Evolutionary conservation across 2,797 vertebrate species (phyloP).

Genomic region (Yasuhikotakia modesta): DNA sequence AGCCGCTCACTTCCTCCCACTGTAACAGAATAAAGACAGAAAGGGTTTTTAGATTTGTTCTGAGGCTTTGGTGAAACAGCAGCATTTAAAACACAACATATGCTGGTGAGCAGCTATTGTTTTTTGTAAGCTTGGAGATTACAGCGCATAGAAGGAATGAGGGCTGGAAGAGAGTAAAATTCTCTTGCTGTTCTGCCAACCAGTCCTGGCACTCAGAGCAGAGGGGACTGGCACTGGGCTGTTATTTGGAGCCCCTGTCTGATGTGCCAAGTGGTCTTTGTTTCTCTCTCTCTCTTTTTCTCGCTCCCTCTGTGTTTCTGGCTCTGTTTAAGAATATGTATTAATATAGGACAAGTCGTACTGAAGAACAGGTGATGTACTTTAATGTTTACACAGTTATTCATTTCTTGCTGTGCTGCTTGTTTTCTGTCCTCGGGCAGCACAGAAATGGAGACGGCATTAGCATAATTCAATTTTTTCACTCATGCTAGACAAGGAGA

Average conservation of each 20-base stretch:
- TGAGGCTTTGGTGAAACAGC: not conserved
- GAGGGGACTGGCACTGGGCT: slow-evolving; percentile 30
- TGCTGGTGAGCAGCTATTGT: not conserved
- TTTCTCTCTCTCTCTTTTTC: slow-evolving; percentile 13
- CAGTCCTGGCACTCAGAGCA: slow-evolving; percentile 40
- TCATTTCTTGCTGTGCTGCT: slow-evolving; percentile 45
- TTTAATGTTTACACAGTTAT: slow-evolving; percentile 39
- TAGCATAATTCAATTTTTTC: slow-evolving; percentile 29
- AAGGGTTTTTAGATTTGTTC: not conserved
- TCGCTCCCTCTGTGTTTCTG: not conserved
- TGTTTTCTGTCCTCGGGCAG: slow-evolving; percentile 36
- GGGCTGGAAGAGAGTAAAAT: slow-evolving; percentile 52
- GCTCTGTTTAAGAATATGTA: slow-evolving; percentile 22
- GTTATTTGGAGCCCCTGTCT: slow-evolving; percentile 28
- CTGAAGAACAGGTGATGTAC: slow-evolving; percentile 48
- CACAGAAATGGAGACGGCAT: slow-evolving; percentile 45
- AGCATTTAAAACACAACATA: slow-evolving; percentile 1
- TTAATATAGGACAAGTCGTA: slow-evolving; percentile 29
- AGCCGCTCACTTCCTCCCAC: slow-evolving; percentile 99
- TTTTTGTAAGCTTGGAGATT: not conserved
- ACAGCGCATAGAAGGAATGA: slow-evolving; percentile 51
- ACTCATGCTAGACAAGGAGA: not conserved
- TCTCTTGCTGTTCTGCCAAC: slow-evolving; percentile 50
- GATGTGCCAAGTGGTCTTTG: slow-evolving; percentile 30
- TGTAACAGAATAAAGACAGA: slow-evolving; percentile 64